Evolutionary conservation across 1,140 invertebrate species (phyloP).

Genomic region (Antheraea pernyi): DNA sequence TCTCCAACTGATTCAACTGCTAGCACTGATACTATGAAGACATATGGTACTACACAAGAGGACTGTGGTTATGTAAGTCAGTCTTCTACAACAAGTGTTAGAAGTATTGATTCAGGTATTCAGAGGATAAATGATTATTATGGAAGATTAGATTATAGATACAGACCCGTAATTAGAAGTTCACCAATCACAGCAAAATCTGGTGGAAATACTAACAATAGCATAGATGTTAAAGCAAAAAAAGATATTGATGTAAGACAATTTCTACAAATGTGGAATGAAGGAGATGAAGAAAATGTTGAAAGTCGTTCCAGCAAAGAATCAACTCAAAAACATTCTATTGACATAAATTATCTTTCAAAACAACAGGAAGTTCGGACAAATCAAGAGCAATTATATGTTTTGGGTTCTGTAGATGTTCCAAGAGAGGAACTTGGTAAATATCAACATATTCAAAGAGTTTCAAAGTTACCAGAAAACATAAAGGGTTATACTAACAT

Average conservation of each 20-base stretch:
- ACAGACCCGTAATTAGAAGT: conserved; percentile 37
- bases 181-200: conserved; percentile 28
- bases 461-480: conserved; percentile 75
- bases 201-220: conserved; percentile 29
- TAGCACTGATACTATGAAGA: conserved; percentile 62
- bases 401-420: conserved; percentile 71
- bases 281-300: conserved; percentile 69
- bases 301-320: conserved; percentile 48
- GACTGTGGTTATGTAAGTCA: conserved; percentile 76
- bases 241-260: conserved; percentile 70
- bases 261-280: conserved; percentile 78
- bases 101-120: conserved; percentile 62
- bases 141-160: conserved; percentile 44
- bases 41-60: conserved; percentile 58
- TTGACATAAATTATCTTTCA: conserved; percentile 33
- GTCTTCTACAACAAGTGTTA: conserved; percentile 66
- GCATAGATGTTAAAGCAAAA: conserved; percentile 47
- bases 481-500: conserved; percentile 73
- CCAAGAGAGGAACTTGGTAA: conserved; percentile 69
- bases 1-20: conserved; percentile 71
- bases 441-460: conserved; percentile 77
- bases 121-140: conserved; percentile 53
- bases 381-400: conserved; percentile 71
- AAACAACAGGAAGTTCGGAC: conserved; percentile 37
- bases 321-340: conserved; percentile 27